Evolutionary conservation across 64 coral and sea anemone species (phyloP).

Genomic region (Cladopsammia gracilis): DNA sequence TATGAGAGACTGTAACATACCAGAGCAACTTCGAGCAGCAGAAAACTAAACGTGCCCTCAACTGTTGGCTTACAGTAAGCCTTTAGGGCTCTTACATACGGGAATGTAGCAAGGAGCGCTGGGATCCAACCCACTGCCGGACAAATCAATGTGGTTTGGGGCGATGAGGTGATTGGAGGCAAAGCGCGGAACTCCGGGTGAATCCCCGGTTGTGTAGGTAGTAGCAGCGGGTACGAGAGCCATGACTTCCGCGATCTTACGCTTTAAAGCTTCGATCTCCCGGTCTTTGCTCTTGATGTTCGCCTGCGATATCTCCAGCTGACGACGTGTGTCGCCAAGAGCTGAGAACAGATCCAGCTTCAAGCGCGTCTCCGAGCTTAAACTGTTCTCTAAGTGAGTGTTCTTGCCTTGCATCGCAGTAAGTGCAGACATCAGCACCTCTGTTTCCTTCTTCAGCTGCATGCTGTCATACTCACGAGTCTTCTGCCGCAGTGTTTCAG

Average conservation of each 20-base stretch:
- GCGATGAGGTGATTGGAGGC: conserved; percentile 47
- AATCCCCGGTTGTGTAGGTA: conserved; percentile 24
- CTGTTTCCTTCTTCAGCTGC: conserved; percentile 98
- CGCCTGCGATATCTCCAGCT: conserved; percentile 88
- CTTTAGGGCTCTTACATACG: conserved; percentile 75
- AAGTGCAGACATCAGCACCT: conserved; percentile 92
- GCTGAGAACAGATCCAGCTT: conserved; percentile 98
- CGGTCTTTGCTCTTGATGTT: conserved; percentile 92
- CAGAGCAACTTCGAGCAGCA: conserved; percentile 4
- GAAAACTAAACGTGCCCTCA: not conserved
- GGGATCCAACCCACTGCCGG: conserved; percentile 75
- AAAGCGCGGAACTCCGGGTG: conserved; percentile 34
- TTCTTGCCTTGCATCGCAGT: conserved; percentile 97
- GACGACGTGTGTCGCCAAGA: conserved; percentile 90
- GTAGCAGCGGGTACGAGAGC: conserved; percentile 87
- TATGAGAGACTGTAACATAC: not conserved
- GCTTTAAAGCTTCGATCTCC: conserved; percentile 84
- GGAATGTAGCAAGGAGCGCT: conserved; percentile 89
- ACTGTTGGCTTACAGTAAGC: conserved; percentile 72
- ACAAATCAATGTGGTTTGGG: conserved; percentile 69
- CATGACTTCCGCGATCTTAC: conserved; percentile 98
- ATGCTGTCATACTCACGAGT: conserved; percentile 90
- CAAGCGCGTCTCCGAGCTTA: conserved; percentile 92
- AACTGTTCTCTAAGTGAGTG: conserved; percentile 93
- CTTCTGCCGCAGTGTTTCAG: conserved; percentile 86